Evolutionary conservation across 2,888 invertebrate species (phyloP).

Genomic region (Acronicta psi): DNA sequence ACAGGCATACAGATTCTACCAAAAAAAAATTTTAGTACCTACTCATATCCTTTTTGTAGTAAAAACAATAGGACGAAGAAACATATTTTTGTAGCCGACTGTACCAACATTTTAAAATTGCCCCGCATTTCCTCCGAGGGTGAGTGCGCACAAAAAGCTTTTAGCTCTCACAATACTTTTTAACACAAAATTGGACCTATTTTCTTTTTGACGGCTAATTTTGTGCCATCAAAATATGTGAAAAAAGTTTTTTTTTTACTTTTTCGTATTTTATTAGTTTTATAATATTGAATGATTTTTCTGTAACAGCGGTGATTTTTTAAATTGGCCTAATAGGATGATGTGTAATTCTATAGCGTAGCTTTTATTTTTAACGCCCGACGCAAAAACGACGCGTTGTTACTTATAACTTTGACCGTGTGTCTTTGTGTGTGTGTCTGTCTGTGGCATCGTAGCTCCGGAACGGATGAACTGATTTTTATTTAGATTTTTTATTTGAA

Average conservation of each 20-base stretch:
- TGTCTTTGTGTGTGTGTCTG: no score
- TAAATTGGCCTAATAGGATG: conserved; percentile 28
- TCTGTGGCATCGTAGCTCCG: no score
- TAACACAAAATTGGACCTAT: conserved; percentile 69
- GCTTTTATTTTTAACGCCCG: no score
- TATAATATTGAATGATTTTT: conserved; percentile 30
- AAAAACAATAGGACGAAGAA: not conserved
- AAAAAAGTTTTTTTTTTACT: conserved; percentile 13
- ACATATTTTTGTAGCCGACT: conserved; percentile 31
- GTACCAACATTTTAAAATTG: conserved; percentile 69
- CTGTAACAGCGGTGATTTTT: conserved; percentile 42
- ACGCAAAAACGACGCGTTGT: no score
- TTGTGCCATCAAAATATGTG: conserved; percentile 46
- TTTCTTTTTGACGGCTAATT: conserved; percentile 63
- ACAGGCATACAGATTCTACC: no score
- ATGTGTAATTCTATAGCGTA: not conserved
- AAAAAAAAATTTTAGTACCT: no score
- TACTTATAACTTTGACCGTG: no score
- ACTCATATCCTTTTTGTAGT: no score
- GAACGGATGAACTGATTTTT: no score
- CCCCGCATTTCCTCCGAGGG: conserved; percentile 66
- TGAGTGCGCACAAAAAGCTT: conserved; percentile 71
- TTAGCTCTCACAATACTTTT: conserved; percentile 66
- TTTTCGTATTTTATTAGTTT: conserved; percentile 26
- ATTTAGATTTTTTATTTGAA: no score